phyloP scores from a whole-genome alignment of 2,888 invertebrate genomes.

The Caenorhabditis auriculariae region DNA sequence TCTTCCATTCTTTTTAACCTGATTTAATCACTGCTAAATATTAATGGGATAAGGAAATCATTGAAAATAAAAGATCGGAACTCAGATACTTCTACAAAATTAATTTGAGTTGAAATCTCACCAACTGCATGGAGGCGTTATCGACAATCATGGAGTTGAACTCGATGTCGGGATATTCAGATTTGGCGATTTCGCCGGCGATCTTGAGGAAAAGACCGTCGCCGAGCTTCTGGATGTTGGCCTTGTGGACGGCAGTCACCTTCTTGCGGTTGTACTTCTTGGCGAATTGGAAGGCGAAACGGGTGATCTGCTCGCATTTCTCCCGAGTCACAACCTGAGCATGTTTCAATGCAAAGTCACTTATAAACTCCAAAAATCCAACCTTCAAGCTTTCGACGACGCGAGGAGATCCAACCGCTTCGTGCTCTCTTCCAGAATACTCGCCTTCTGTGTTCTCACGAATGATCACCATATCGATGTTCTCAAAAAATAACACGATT shows the following conservation, averaged over 20 bases:
- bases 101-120: slow-evolving; percentile 15
- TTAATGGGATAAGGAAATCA: too few relatives aligned
- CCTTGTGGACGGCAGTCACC: slow-evolving; percentile 90
- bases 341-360: not conserved
- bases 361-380: not conserved
- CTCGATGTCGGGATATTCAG: slow-evolving; percentile 84
- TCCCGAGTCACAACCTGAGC: slow-evolving; percentile 64
- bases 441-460: slow-evolving; percentile 98
- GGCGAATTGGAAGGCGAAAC: slow-evolving; percentile 92
- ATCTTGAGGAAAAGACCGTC: slow-evolving; percentile 92
- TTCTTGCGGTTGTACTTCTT: slow-evolving; percentile 70
- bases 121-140: slow-evolving; percentile 73
- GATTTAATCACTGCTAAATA: too few relatives aligned
- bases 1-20: too few relatives aligned
- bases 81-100: too few relatives aligned
- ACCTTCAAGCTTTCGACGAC: slow-evolving; percentile 92
- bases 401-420: slow-evolving; percentile 76
- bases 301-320: slow-evolving; percentile 85
- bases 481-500: slow-evolving; percentile 63
- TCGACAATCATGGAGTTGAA: slow-evolving; percentile 89
- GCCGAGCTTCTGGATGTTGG: slow-evolving; percentile 95
- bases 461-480: slow-evolving; percentile 83
- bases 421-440: slow-evolving; percentile 96
- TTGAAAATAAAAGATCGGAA: too few relatives aligned
- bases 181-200: slow-evolving; percentile 70